Evolutionary conservation across 2,797 vertebrate genomes (phyloP).

Genomic region (Uromys caudimaculatus): DNA sequence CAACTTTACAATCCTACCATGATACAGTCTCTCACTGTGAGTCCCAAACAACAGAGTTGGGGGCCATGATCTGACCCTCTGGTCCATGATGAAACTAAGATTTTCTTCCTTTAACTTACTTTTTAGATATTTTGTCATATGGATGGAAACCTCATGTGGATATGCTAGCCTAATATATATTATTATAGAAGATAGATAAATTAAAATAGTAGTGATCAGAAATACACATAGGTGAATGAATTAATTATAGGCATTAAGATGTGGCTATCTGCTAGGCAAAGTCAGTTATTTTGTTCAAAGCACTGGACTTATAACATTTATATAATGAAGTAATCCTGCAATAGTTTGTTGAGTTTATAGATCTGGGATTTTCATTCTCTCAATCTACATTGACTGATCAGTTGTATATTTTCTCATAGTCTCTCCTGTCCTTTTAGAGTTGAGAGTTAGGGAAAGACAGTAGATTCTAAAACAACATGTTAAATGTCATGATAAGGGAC

Average conservation of each 20-base stretch:
- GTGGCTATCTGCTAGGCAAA: slow-evolving; percentile 22
- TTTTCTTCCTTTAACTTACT: background rate
- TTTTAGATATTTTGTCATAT: background rate
- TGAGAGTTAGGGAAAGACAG: background rate
- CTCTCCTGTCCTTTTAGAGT: background rate
- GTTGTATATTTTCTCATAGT: background rate
- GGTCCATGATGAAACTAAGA: background rate
- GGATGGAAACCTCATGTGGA: background rate
- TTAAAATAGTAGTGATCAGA: background rate
- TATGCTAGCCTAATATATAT: background rate
- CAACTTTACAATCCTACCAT: background rate
- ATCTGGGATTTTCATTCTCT: slow-evolving; percentile 10
- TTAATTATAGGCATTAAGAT: background rate
- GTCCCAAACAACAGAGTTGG: background rate
- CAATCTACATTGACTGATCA: background rate
- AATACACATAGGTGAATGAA: background rate
- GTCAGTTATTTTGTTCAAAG: background rate
- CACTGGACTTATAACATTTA: background rate
- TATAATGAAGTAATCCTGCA: background rate
- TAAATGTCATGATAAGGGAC: background rate
- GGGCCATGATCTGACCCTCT: background rate
- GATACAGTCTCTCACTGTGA: background rate
- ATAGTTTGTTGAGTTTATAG: background rate
- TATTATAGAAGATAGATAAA: background rate
- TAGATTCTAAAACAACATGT: slow-evolving; percentile 24